phyloP scores from a whole-genome alignment of 37 sponge, comb jelly and placozoan genomes.

The Aplysina aerophoba region DNA sequence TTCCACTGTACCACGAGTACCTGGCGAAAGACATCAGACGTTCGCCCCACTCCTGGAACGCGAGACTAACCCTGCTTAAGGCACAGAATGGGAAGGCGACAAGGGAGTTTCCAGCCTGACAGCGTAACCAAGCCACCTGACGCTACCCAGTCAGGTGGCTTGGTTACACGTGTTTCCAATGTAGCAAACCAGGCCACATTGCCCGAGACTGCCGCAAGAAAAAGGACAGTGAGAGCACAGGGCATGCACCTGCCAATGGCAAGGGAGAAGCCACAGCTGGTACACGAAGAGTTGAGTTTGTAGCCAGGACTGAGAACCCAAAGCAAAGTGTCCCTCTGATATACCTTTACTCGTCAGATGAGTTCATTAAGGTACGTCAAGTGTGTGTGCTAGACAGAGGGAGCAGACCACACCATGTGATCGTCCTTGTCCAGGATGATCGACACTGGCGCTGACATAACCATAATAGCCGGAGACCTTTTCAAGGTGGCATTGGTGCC shows the following conservation, averaged over 20 bases:
- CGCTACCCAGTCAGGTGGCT: neutral
- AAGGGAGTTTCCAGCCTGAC: neutral
- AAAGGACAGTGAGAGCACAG: neutral
- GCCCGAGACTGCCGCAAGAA: slow-evolving; percentile 29
- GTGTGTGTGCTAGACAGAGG: slow-evolving; percentile 29
- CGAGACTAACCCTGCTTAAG: too few relatives aligned
- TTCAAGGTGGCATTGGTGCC: slow-evolving; percentile 31
- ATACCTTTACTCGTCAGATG: neutral
- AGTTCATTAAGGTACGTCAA: neutral
- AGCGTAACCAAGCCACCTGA: neutral
- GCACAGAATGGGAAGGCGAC: slow-evolving; percentile 45
- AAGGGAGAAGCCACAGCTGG: neutral
- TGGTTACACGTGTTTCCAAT: neutral
- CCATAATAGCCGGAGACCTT: slow-evolving; percentile 34
- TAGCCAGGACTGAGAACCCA: neutral
- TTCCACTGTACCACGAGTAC: too few relatives aligned
- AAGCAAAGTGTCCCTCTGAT: neutral
- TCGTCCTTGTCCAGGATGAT: slow-evolving; percentile 21
- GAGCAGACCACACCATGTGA: slow-evolving; percentile 4
- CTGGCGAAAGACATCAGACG: too few relatives aligned
- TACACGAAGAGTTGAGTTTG: neutral
- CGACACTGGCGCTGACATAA: slow-evolving; percentile 40
- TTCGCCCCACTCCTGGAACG: too few relatives aligned
- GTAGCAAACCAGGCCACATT: slow-evolving; percentile 13
- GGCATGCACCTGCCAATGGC: neutral